phyloP scores from a whole-genome alignment of 2,113 vertebrate genomes.

The Rhegmatorhina hoffmannsi region DNA sequence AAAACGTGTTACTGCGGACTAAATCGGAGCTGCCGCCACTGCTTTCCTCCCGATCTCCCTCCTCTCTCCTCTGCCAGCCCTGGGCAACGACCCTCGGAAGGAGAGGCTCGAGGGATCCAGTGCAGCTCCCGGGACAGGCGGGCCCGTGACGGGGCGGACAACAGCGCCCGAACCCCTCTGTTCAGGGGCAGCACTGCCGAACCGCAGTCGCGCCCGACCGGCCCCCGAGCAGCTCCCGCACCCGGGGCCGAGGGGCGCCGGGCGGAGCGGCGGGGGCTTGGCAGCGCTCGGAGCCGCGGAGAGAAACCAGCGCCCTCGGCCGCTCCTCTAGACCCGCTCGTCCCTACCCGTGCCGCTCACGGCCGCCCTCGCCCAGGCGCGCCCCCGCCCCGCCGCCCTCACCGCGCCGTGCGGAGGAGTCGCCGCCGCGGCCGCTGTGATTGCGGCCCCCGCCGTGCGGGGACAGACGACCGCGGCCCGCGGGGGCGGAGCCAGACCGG shows the following conservation, averaged over 20 bases:
- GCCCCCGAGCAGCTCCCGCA: neutral
- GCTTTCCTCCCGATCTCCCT: no score
- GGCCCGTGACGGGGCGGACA: neutral
- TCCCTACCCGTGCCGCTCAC: neutral
- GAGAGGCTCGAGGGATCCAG: neutral
- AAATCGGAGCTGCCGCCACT: neutral
- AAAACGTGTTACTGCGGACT: rapidly evolving
- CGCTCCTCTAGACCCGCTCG: neutral
- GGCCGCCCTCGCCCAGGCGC: neutral
- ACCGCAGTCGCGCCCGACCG: neutral
- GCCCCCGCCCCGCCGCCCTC: neutral
- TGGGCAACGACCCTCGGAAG: neutral
- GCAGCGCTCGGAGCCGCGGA: neutral
- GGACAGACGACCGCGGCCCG: neutral
- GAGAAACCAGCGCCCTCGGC: neutral
- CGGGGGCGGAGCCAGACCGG: neutral
- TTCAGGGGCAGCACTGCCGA: rapidly evolving
- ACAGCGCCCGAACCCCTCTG: rapidly evolving
- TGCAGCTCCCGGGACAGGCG: neutral
- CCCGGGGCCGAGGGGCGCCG: no score
- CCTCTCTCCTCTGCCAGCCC: neutral
- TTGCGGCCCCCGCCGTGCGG: neutral
- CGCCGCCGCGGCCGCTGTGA: neutral
- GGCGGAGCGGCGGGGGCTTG: neutral
- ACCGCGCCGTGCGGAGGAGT: rapidly evolving